Conservation (phyloP, 2,113 vertebrate species). For the Ailurus styani region DNA sequence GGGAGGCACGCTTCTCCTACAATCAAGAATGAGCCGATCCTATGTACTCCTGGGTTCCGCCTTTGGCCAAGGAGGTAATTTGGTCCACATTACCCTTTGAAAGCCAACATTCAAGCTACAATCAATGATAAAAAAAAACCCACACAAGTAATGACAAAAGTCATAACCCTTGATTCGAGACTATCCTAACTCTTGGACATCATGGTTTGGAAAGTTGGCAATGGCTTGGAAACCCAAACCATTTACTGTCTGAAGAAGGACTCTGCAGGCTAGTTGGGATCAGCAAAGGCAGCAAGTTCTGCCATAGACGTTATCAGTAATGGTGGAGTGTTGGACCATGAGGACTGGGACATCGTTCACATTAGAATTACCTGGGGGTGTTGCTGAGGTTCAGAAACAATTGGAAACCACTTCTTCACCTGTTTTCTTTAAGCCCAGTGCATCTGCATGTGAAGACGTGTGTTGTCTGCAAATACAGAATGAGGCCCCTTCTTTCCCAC, state of each 20-base stretch:
- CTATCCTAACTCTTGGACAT: background rate
- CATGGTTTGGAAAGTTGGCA: background rate
- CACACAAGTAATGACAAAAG: background rate
- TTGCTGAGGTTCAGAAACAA: rapidly evolving
- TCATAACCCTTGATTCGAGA: background rate
- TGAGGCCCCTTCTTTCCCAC: background rate
- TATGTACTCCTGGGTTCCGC: rapidly evolving
- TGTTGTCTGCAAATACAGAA: too few relatives aligned
- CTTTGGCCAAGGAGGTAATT: background rate
- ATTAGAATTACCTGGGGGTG: background rate
- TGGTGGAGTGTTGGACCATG: rapidly evolving
- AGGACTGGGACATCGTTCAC: rapidly evolving
- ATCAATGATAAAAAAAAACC: background rate
- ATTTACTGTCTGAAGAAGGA: too few relatives aligned
- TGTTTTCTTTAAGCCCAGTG: rapidly evolving
- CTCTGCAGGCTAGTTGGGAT: background rate
- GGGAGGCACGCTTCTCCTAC: rapidly evolving
- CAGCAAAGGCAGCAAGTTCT: background rate
- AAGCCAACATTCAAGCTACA: too few relatives aligned
- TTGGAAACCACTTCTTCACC: rapidly evolving
- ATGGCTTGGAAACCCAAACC: background rate
- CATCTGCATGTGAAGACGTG: rapidly evolving
- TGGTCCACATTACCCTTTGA: background rate
- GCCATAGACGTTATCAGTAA: rapidly evolving
- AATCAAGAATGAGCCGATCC: too few relatives aligned